Evolutionary conservation across 2,113 vertebrate species (phyloP).

Genomic region (Hyaena hyaena): DNA sequence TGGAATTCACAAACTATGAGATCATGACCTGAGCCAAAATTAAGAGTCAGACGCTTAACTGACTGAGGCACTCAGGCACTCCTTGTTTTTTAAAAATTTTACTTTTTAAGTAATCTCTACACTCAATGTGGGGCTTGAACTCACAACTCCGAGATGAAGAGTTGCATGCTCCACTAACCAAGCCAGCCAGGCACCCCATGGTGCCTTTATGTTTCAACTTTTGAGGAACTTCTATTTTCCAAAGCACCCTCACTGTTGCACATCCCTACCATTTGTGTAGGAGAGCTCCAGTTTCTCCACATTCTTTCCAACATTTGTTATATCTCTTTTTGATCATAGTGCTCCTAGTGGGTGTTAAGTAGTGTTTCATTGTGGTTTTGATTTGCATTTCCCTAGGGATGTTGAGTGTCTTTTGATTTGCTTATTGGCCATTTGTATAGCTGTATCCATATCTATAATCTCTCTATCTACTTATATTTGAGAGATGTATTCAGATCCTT

Average conservation of each 20-base stretch:
- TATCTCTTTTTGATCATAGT: not conserved
- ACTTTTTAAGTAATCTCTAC: not conserved
- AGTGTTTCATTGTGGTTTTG: conserved; percentile 31
- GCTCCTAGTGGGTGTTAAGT: not conserved
- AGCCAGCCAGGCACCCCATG: not conserved
- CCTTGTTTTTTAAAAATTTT: not conserved
- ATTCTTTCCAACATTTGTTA: not conserved
- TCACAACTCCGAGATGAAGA: not conserved
- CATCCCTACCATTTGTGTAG: not conserved
- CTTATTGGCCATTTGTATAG: not conserved
- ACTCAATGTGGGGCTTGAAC: not conserved
- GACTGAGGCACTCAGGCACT: not conserved
- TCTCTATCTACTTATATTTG: not conserved
- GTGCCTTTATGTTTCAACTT: not conserved
- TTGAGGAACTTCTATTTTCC: not conserved
- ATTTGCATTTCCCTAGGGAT: conserved; percentile 25
- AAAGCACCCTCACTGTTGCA: not conserved
- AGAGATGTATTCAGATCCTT: conserved; percentile 23
- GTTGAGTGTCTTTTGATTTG: not conserved
- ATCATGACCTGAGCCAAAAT: too few species aligned
- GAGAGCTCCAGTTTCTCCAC: not conserved
- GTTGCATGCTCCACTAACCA: not conserved
- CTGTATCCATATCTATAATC: too few species aligned
- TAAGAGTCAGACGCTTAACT: too few species aligned
- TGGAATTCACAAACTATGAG: too few species aligned